Evolutionary conservation across 2,888 invertebrate species (phyloP), one percentile per base, ranked within the genome.

Genomic region (Drosophila picticornis): DNA sequence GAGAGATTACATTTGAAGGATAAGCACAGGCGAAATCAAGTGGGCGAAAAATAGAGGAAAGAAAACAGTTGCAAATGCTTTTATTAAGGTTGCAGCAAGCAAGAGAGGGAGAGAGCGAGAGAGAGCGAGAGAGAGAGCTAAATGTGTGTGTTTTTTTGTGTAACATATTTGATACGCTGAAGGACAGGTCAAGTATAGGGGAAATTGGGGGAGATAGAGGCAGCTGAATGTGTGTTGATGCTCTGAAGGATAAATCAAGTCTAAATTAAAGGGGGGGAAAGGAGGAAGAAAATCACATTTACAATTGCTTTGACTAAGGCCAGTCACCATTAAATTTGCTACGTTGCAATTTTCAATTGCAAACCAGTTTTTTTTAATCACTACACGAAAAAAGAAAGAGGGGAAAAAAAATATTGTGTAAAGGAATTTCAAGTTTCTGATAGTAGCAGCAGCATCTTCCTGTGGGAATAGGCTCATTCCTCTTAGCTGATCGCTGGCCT

Each of bases 311-410:
- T 53, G 46, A 65, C 62, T 88, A 70, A 86, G 87, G 84, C 89
- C 84, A 86, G 61, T 38, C 65, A 46, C 66, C 57, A 70, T 84
- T 25, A 46, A 74, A 82, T 84, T 75, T 81, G 69, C 77, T 55
- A 57, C 68, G 63, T 66, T 51, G 58, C 71, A 77, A 64, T 68
- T 75, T 67, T 81, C 77, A 79, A 75, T 70, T 61, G 65, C 38
- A 89, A 84, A 84, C 89, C 89, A 75, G 85, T 85, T 85, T 83
- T 38, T 89, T 82, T 34, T 58, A 73, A 71, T 75, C 63, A 56
- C 52, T 46, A 65, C 59, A 52, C 43, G 72, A 36, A 58, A 55
- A 60, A 56, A 11, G 22, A 52, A 9, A 48, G 51, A 19, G 13
- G 50, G 4, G 11, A 62, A 64, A 53, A 60, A 52, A 63, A 71